phyloP scores from a whole-genome alignment of 2,113 vertebrate species.

The Myocastor coypus region DNA sequence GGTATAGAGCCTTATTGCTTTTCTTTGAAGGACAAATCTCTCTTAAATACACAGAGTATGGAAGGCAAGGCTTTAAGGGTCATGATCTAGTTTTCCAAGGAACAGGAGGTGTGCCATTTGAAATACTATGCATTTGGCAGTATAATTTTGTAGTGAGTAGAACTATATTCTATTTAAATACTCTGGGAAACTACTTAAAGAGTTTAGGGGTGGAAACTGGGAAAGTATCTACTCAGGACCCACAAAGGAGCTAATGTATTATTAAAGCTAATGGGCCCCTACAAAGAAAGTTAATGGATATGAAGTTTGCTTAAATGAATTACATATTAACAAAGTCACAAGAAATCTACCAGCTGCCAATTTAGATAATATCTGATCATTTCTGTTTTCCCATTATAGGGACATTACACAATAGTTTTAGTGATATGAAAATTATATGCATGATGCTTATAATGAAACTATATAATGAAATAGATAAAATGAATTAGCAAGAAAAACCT shows the following conservation, averaged over 20 bases:
- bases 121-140: constrained; percentile 24
- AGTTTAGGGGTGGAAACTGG: constrained; percentile 54
- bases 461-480: constrained; percentile 87
- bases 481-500: constrained; percentile 81
- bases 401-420: constrained; percentile 85
- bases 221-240: constrained; percentile 86
- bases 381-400: constrained; percentile 90
- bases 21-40: constrained; percentile 45
- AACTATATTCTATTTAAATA: constrained; percentile 38
- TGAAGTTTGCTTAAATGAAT: constrained; percentile 92
- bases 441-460: constrained; percentile 87
- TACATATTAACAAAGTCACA: constrained; percentile 89
- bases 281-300: constrained; percentile 91
- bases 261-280: constrained; percentile 92
- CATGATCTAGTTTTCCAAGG: constrained; percentile 17
- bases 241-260: constrained; percentile 89
- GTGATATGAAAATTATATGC: constrained; percentile 88
- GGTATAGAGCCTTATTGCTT: background rate
- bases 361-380: constrained; percentile 88
- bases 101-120: background rate
- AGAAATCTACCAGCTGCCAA: constrained; percentile 88
- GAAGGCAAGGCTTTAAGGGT: constrained; percentile 26
- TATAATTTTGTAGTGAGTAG: constrained; percentile 28
- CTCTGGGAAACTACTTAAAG: constrained; percentile 42
- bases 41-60: background rate